These are phyloP conservation scores for Dromaius novaehollandiae DNA, from an alignment of 2,113 vertebrate genomes.

Conservation along the genomic window DNA sequence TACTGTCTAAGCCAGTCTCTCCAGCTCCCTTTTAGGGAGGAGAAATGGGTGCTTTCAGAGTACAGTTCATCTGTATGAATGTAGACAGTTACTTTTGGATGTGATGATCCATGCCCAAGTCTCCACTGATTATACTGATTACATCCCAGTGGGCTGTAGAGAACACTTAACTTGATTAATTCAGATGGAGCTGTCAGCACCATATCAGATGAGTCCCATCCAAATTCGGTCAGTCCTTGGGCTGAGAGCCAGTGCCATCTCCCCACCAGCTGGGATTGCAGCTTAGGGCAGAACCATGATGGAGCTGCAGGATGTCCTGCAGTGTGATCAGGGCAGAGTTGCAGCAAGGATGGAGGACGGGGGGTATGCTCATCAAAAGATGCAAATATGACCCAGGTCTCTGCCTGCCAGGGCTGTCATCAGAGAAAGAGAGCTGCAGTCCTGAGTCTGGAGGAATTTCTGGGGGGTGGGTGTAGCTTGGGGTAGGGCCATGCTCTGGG, in stretches of 20 bases:
- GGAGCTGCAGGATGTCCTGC: conserved; percentile 1
- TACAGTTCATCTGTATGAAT: neutral
- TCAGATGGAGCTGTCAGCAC: conserved; percentile 1
- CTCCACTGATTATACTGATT: neutral
- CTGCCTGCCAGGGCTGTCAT: neutral
- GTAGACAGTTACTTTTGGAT: neutral
- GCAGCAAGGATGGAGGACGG: neutral
- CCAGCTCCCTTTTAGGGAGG: neutral
- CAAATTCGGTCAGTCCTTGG: conserved; percentile 1
- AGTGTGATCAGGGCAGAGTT: neutral
- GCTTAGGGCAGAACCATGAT: neutral
- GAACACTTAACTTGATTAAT: neutral
- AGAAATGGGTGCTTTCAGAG: neutral
- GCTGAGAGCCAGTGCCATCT: conserved; percentile 2
- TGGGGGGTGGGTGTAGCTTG: neutral
- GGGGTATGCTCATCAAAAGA: neutral
- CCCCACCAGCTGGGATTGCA: neutral
- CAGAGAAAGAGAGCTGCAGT: neutral
- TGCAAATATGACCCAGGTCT: neutral
- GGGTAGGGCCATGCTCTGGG: neutral
- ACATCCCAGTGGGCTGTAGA: neutral
- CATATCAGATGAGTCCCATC: neutral
- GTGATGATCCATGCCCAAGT: neutral
- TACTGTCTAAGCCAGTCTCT: neutral
- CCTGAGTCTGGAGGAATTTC: conserved; percentile 18